Evolutionary conservation across 2,888 invertebrate species (phyloP), one percentile per base, ranked within the genome.

Genomic region (Acronicta alni): DNA sequence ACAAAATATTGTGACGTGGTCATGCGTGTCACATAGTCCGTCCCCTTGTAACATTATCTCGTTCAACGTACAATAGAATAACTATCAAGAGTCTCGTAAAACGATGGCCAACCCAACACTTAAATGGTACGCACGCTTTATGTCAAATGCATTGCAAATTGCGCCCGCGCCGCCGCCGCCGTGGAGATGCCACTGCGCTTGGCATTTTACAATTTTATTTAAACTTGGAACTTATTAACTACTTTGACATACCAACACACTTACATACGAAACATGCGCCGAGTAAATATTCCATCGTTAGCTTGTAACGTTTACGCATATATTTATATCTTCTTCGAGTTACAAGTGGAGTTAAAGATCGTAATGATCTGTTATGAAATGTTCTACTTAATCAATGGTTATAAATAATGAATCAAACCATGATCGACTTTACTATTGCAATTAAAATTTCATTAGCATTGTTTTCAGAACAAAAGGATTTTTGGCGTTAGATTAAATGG

Each of bases 81-180:
- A 85, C 86, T 85, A 88, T 87, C 77, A 87, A 85, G 81, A 76
- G 73, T 78, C 85, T 90, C 85, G 86, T 89, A 87, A 89, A 90
- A 83, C 82, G 81, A 67, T 75, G 73, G 81, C 79, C 78, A 78
- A 82, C 81, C 83, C 79, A 83, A 81, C 82, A 80, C 84, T 81
- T 84, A 86, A 86, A 87, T 84, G 80, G 81, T 84, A 85, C 80
- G 82, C 82, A 86, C 83, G 82, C 81, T 85, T 89, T 87, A 87
- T 87, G 87, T 87, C 85, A 88, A 87, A 86, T 78, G 80, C 82
- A 85, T 84, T 81, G 74, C 79, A 81, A 80, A 82, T 77, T 77
- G 75, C 77, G 64, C 65, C 56, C 41, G 65, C 54, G 55, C 54
- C 60, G 60, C 63, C 54, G 55, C 54, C 60, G 60, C 63, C 32